A percentile compares a stretch with the other conserved stretches of the same genome.
Evolutionary conservation across 2,888 invertebrate species (phyloP).

Genomic region (Eulithis prunata): DNA sequence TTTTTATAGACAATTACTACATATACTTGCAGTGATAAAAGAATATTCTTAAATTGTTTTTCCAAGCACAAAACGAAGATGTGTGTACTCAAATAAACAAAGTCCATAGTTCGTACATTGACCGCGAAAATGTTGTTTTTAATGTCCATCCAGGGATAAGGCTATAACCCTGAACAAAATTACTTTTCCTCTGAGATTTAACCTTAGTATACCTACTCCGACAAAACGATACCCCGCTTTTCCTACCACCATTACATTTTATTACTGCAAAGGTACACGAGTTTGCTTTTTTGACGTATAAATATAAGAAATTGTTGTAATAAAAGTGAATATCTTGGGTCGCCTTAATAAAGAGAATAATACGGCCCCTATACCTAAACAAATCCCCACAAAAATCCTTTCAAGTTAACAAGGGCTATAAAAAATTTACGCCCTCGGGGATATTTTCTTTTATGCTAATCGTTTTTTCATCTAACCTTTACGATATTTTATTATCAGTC

Average conservation of each 20-base stretch:
- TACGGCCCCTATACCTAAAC: slow-evolving; percentile 45
- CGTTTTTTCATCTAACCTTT: slow-evolving; percentile 20
- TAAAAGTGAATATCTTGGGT: slow-evolving; percentile 62
- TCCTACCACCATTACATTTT: slow-evolving; percentile 70
- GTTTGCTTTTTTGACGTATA: slow-evolving; percentile 73
- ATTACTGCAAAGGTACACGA: slow-evolving; percentile 71
- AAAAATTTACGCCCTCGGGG: slow-evolving; percentile 39
- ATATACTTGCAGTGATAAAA: not conserved
- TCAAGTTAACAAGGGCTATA: slow-evolving; percentile 49
- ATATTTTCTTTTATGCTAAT: slow-evolving; percentile 25
- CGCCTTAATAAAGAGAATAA: slow-evolving; percentile 56
- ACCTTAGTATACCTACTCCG: slow-evolving; percentile 47
- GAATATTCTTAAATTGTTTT: slow-evolving; percentile 12
- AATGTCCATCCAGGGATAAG: slow-evolving; percentile 60
- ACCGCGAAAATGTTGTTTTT: slow-evolving; percentile 58
- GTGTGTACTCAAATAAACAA: slow-evolving; percentile 30
- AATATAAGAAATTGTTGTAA: slow-evolving; percentile 64
- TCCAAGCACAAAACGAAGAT: not conserved
- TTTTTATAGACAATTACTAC: too few relatives aligned
- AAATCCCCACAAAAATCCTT: slow-evolving; percentile 48
- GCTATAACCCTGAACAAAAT: slow-evolving; percentile 64
- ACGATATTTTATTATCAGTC: slow-evolving; percentile 14
- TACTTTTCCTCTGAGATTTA: slow-evolving; percentile 65
- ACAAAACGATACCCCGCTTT: slow-evolving; percentile 63
- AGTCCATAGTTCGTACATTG: slow-evolving; percentile 49